Conservation (phyloP, 2,797 vertebrate genomes). For the Melanotaenia maccullochi region DNA sequence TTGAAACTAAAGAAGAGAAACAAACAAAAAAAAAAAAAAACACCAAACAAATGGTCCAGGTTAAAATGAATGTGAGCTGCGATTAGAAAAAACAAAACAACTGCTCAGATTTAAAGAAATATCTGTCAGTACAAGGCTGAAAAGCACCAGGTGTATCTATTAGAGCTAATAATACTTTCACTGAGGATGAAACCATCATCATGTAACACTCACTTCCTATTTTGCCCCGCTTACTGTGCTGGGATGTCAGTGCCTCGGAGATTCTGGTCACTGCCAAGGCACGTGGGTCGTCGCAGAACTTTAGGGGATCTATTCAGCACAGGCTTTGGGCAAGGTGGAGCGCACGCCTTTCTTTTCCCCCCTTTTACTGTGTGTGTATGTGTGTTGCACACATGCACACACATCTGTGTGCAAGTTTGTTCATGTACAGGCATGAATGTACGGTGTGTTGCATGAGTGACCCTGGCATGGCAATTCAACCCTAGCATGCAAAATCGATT, state of each 20-base stretch:
- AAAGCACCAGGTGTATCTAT: neutral
- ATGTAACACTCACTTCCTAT: slow-evolving; percentile 82
- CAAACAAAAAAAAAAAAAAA: neutral
- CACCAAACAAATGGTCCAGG: too few species aligned
- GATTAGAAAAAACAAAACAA: neutral
- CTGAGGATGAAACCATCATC: slow-evolving; percentile 43
- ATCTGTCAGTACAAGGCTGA: slow-evolving; percentile 3
- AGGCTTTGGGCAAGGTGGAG: slow-evolving; percentile 97
- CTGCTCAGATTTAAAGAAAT: neutral
- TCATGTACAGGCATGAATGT: slow-evolving; percentile 40
- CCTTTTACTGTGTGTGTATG: slow-evolving; percentile 52
- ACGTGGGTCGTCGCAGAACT: slow-evolving; percentile 92
- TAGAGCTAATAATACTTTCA: slow-evolving; percentile 21
- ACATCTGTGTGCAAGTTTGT: slow-evolving; percentile 33
- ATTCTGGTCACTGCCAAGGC: slow-evolving; percentile 97
- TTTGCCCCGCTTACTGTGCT: slow-evolving; percentile 83
- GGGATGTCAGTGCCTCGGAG: slow-evolving; percentile 92
- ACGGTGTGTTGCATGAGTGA: slow-evolving; percentile 48
- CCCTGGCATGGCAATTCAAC: slow-evolving; percentile 56
- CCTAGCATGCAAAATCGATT: slow-evolving; percentile 49
- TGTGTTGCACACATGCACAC: slow-evolving; percentile 14
- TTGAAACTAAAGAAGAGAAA: neutral
- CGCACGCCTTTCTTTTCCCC: slow-evolving; percentile 76
- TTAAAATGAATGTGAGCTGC: neutral
- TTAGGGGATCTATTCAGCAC: slow-evolving; percentile 97